Base-by-base conservation (phyloP, 2,888 invertebrate genomes). In the Brachylomia viminalis region DNA sequence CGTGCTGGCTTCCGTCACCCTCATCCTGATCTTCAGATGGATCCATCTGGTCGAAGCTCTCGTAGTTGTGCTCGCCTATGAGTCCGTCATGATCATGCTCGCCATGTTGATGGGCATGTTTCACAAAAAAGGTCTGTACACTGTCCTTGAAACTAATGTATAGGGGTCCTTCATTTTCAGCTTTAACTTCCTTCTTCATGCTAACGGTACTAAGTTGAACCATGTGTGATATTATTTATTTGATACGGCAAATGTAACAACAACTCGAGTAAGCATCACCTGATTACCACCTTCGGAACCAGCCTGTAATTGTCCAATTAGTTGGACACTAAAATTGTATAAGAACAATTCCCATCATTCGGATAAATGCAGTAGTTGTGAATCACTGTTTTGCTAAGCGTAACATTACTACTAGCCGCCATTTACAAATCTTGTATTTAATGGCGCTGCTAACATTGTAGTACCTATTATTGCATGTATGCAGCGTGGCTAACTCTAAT, bases 1-100 rank as follows among this genome's bases (percentile, higher is more conserved):
- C 83, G 33, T 95, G 23, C 88, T 95, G 15, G 94, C 91, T 0
- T 84, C 93, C 67, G 77, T 94, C 62, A 90, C 94, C 0, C 90
- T 96, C 38, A 94, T 94, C 77, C 90, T 95, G 54, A 93, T 95
- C 80, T 96, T 95, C 90, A 88, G 96, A 23, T 96, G 96, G 96
- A 94, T 96, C 81, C 93, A 95, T 69, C 82, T 95, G 27, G n/a
- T 94, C 4, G 89, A 88, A 69, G 92, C 93, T 0, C 79, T 95
- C 42, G 64, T 94, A 59, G 89, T 94, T 15, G 77, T 95, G 59
- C 81, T 94, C 1, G 89, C 91, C 0, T 96, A 95, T 81, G 80
- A 91, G n/a, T 90, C 93, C 0, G 92, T 95, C 8, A 94, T 95
- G 93, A 90, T 93, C 30, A 93, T 95, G 93, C 77, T 93, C 0